Evolutionary conservation across 2,888 invertebrate species (phyloP), one percentile per base, ranked within the genome.

Genomic region (Synergus gifuensis): DNA sequence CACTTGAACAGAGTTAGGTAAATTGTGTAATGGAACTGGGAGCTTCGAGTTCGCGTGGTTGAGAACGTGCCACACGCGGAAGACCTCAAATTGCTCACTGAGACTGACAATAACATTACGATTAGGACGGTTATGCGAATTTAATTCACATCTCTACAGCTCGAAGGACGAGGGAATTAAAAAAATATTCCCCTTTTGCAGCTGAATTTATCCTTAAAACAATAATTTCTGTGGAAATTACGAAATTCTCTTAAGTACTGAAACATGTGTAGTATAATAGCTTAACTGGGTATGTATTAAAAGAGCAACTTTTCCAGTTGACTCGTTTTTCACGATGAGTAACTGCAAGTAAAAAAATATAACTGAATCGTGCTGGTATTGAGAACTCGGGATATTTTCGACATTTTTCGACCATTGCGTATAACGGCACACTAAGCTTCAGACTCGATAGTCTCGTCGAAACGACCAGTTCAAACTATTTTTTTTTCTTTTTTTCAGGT

Each of bases 401-500:
- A 49, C 49, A 49, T 49, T 49, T 49, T 49, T 16, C 49, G 49
- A 49, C 16, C 49, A 49, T 49, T 49, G 14, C 46, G 14, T 46
- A 14, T 46, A 16, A 4, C 46, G 46, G 46, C 14, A 46, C 46
- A 46, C 14, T 16, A 14, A 46, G 46, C 16, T 49, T 1, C 49
- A 49, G 11, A 49, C 49, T 49, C 49, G 49, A 49, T 49, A 49
- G 49, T 49, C 22, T 28, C 11, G 8, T 67, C 44, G 40, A 40
- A 64, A 40, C 64, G 12, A 62, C 22, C 62, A 62, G 9, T 62
- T 62, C 36, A 28, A 62, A 62, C 66, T 76, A 18, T 66, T 63
- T 16, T 28, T 28, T 76, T 46, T 78, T 63, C 22, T 69, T 81
- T 60, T 78, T 79, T 84, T 63, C 86, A 92, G 95, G 95, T 11